Evolutionary conservation across 2,888 invertebrate genomes (phyloP), one percentile per base, ranked within the genome.

Genomic region (Agonopterix subpropinquella): DNA sequence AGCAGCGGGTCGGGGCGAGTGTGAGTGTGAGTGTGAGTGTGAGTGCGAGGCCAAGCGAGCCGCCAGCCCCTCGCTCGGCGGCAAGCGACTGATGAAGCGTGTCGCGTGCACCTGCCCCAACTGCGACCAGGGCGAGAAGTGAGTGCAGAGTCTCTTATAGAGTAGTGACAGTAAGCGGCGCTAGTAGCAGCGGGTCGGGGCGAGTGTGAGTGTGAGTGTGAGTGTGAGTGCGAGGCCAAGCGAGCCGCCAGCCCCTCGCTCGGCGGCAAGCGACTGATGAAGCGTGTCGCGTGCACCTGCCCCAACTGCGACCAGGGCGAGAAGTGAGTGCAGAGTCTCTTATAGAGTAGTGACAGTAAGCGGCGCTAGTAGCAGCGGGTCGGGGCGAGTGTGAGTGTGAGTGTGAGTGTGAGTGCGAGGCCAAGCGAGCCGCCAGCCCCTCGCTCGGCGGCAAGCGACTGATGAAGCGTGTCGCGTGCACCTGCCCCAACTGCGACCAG

Each of bases 61-160:
- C 4, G 44, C 59, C 47, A 80, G 80, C 52, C 84, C 86, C 28
- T 60, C 57, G 43, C 47, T 58, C 41, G 53, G 55, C 45, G 74
- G 70, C 50, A 88, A 87, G 70, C 65, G 83, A 35, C 87, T 94
- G 54, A 89, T 96, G 56, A 92, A 97, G 63, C 89, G 99, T 42
- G 97, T 98, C 8, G 98, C 98, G 0, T 99, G 99, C 80, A 98
- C 98, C 0, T 99, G 98, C 78, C 99, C 98, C 0, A 98, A 99
- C 80, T 99, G 99, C 74, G 93, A 94, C 46, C 97, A 96, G 69
- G 96, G 94, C 4, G 95, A 95, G n/a, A n/a, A n/a, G n/a, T n/a
- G n/a, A n/a, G n/a, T n/a, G n/a, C n/a, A n/a, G n/a, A n/a, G n/a
- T n/a, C n/a, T n/a, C n/a, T n/a, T n/a, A n/a, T n/a, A n/a, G n/a